phyloP scores from a whole-genome alignment of 2,797 vertebrate species.

The Intellagama lesueurii region DNA sequence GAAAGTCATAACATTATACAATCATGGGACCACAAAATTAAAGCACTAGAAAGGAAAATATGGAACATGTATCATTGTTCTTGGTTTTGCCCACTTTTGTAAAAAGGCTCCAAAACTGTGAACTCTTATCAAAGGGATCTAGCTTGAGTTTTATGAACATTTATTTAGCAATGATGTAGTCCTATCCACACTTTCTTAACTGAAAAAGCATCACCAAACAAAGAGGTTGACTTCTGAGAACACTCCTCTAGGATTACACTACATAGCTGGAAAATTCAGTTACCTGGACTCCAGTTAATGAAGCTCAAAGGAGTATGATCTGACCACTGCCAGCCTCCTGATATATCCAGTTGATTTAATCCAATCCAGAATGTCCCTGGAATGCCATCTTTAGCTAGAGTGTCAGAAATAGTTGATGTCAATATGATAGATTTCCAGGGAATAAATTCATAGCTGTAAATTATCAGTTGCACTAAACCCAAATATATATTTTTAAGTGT shows the following conservation, averaged over 20 bases:
- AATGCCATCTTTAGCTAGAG: slow-evolving; percentile 78
- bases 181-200: not conserved
- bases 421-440: not conserved
- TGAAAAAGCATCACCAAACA: not conserved
- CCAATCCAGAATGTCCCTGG: slow-evolving; percentile 92
- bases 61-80: no score
- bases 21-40: not conserved
- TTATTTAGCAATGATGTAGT: not conserved
- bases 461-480: not conserved
- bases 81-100: not conserved
- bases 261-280: slow-evolving; percentile 31
- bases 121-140: not conserved
- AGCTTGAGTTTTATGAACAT: not conserved
- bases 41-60: not conserved
- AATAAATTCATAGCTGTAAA: not conserved
- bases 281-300: slow-evolving; percentile 90
- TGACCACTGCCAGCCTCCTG: slow-evolving; percentile 96
- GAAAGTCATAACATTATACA: no score
- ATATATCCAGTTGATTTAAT: slow-evolving; percentile 89
- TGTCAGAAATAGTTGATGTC: slow-evolving; percentile 6
- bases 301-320: slow-evolving; percentile 87
- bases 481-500: not conserved
- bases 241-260: not conserved
- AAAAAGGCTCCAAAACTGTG: not conserved
- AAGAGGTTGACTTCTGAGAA: not conserved